Conservation (phyloP, 2,888 invertebrate species). For the Ichneumoninae sp. region DNA sequence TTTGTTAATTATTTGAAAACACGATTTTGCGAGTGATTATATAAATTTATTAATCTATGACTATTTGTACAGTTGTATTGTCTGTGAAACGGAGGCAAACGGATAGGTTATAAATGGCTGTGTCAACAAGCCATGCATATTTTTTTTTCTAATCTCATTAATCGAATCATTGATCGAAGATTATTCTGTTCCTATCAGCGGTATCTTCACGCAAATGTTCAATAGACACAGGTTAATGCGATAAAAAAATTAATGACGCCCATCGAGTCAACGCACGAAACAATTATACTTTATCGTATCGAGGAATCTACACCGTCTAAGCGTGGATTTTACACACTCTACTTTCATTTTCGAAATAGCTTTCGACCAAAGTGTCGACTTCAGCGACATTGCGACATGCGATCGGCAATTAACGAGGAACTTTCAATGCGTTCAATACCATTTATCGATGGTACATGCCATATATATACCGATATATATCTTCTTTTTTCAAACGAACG, state of each 20-base stretch:
- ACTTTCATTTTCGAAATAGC: slow-evolving; percentile 3
- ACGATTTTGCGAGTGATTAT: neutral
- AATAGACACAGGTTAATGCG: neutral
- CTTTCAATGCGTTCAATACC: neutral
- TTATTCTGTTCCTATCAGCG: neutral
- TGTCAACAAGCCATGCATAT: neutral
- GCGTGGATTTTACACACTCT: neutral
- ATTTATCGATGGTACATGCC: neutral
- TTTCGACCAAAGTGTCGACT: neutral
- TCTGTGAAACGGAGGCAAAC: neutral
- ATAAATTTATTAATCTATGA: neutral
- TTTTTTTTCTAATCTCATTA: neutral
- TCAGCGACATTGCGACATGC: neutral
- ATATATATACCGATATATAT: neutral
- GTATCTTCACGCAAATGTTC: neutral
- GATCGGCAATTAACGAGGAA: neutral
- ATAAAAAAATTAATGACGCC: neutral
- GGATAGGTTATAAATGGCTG: neutral
- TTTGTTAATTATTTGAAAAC: neutral
- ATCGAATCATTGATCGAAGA: neutral
- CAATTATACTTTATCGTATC: neutral
- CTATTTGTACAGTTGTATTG: neutral
- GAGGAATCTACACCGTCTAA: neutral
- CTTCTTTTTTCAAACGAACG: neutral
- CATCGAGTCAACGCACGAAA: neutral